Percentiles rank a stretch among this genome's conserved stretches.
These are phyloP conservation scores for Blera fallax DNA, from an alignment of 2,888 invertebrate species.

Conservation along the genomic window DNA sequence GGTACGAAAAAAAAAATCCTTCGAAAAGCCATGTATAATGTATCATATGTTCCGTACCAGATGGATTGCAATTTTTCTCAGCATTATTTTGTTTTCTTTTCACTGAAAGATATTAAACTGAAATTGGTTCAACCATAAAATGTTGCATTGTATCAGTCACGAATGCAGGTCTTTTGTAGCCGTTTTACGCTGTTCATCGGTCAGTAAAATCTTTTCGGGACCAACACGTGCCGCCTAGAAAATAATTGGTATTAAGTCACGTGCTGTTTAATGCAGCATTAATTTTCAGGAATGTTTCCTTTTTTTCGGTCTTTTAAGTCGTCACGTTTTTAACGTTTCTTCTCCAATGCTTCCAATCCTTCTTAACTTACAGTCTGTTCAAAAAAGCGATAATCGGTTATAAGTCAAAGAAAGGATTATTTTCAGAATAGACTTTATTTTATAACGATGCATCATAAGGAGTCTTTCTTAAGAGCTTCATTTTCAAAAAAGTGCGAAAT, in stretches of 20 bases:
- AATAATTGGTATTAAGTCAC: constrained; percentile 13
- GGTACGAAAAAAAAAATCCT: no score
- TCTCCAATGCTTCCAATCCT: no score
- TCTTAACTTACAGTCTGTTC: no score
- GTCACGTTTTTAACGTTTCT: not conserved
- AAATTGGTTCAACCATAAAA: not conserved
- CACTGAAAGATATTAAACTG: not conserved
- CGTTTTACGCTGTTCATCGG: not conserved
- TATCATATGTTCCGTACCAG: no score
- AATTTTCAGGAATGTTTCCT: not conserved
- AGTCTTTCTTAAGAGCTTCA: no score
- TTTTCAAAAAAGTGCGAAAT: no score
- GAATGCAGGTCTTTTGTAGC: not conserved
- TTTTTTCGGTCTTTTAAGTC: not conserved
- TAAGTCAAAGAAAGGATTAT: no score
- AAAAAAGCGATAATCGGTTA: no score
- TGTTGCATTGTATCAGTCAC: not conserved
- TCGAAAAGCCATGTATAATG: no score
- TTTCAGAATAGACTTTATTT: no score
- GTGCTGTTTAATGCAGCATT: constrained; percentile 10
- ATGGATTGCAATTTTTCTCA: no score
- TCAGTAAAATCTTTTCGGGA: constrained; percentile 11
- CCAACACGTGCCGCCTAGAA: constrained; percentile 18
- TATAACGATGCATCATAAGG: no score
- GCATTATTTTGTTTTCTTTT: not conserved